Evolutionary conservation across 2,113 vertebrate genomes (phyloP), one percentile per base, ranked within the genome.

Genomic region (Ophthalmolycus amberensis): DNA sequence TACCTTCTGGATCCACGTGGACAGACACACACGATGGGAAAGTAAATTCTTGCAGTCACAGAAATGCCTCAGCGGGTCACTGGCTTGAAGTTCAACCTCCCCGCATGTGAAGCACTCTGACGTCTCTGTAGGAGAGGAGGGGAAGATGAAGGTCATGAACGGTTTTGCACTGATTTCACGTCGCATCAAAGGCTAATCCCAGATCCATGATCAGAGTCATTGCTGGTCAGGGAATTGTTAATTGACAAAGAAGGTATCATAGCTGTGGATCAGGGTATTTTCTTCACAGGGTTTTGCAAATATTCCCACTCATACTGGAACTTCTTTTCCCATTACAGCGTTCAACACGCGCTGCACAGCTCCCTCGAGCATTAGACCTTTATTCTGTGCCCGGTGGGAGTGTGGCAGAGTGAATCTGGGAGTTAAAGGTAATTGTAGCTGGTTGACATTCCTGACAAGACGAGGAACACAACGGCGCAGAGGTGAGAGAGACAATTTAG

Each of bases 101-200:
- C 87, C 85, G 94, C 95, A 97, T 91, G 97, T 96, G 93, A 96
- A 97, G 88, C 94, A 96, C 93, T 95, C 94, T 71, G 95, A 94
- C 85, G 86, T 87, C 79, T 96, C 96, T 96, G 95, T 88, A 93
- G 94, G 95, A 95, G 71, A 78, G 29, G 54, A 87, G 48, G 25
- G 78, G 32, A 56, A 83, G 72, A 76, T 27, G 22, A 50, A 81
- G 76, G 75, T 88, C 62, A 79, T 20, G 11, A 80, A 42, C 14
- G 60, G 29, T 66, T 50, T 42, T 25, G 48, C 25, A 67, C 54
- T 77, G 85, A 52, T 54, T 84, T 82, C 37, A 88, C 72, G 46
- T 22, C 27, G 29, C 70, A 73, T 80, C 56, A 79, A 63, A 84
- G 48, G 63, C 54, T 54, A 27, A 79, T 71, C 27, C 34, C 27